phyloP scores from a whole-genome alignment of 2,797 vertebrate species.

The Chiroxiphia lanceolata region DNA sequence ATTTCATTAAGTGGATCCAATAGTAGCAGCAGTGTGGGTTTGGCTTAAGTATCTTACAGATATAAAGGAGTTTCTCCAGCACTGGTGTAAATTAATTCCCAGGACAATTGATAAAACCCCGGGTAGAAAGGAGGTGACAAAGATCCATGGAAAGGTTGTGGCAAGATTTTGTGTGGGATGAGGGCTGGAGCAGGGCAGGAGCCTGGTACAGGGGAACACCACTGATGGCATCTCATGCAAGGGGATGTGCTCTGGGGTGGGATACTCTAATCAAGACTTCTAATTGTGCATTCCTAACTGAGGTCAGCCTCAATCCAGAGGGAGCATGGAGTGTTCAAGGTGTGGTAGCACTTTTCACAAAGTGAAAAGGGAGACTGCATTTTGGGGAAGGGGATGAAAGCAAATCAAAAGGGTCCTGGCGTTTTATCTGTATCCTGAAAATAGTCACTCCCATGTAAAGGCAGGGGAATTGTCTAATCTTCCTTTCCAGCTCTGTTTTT shows the following conservation, averaged over 20 bases:
- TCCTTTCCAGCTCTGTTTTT: background rate
- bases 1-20: background rate
- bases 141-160: rapidly evolving
- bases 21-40: background rate
- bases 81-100: background rate
- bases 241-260: background rate
- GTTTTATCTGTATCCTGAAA: background rate
- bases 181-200: background rate
- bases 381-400: background rate
- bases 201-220: background rate
- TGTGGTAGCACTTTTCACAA: background rate
- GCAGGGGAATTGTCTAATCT: background rate
- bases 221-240: rapidly evolving
- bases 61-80: background rate
- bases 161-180: background rate
- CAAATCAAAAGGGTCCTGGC: background rate
- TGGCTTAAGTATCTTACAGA: background rate
- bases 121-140: background rate
- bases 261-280: background rate
- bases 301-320: background rate
- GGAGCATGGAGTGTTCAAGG: background rate
- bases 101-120: background rate
- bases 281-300: background rate
- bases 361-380: background rate
- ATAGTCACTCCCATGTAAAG: background rate